Percentiles rank a stretch among this genome's conserved stretches.
These are phyloP conservation scores for Aplodontia rufa DNA, from an alignment of 2,113 vertebrate genomes.

Conservation along the genomic window DNA sequence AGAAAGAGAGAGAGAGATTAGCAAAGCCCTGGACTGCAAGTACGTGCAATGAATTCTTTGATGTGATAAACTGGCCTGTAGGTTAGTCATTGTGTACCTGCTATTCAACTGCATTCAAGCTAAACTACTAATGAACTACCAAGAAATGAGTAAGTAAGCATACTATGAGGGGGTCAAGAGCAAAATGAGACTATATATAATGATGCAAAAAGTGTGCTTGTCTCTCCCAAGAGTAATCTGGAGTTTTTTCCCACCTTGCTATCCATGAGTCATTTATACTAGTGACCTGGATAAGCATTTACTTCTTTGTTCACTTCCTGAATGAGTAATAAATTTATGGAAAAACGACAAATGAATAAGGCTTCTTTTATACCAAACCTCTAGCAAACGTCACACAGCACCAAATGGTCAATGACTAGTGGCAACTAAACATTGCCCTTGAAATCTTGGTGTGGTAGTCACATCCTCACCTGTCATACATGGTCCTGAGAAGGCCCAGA, in stretches of 20 bases:
- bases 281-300: background rate
- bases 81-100: background rate
- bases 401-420: background rate
- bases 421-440: background rate
- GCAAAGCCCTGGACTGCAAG: background rate
- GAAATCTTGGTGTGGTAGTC: fast-evolving
- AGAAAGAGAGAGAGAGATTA: background rate
- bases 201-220: background rate
- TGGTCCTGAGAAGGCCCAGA: slow-evolving; percentile 81
- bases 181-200: background rate
- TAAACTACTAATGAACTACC: background rate
- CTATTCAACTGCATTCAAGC: background rate
- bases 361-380: background rate
- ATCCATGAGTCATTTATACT: background rate
- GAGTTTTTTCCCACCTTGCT: background rate
- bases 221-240: background rate
- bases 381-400: background rate
- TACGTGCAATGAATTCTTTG: background rate
- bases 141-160: slow-evolving; percentile 10
- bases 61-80: background rate
- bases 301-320: background rate
- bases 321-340: background rate
- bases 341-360: background rate
- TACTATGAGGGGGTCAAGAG: background rate
- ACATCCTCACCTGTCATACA: slow-evolving; percentile 87